phyloP scores from a whole-genome alignment of 2,113 vertebrate species.

The Pseudorhombus dupliciocellatus region DNA sequence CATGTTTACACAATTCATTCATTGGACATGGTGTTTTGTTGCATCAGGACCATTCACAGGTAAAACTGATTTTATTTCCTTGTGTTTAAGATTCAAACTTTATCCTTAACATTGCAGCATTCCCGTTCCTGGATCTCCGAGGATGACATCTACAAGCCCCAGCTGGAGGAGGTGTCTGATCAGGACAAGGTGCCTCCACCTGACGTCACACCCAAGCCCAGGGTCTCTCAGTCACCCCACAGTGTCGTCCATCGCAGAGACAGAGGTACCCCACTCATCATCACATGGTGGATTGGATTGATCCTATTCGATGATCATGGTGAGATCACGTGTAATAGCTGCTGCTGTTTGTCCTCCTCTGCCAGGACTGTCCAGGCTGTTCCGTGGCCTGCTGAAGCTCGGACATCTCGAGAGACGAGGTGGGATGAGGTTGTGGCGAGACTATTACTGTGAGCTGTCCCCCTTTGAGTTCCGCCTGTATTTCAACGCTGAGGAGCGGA shows the following conservation, averaged over 20 bases:
- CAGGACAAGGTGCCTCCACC: slow-evolving; percentile 28
- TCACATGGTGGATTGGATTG: too few relatives aligned
- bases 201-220: slow-evolving; percentile 26
- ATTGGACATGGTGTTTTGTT: too few relatives aligned
- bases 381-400: slow-evolving; percentile 92
- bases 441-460: slow-evolving; percentile 91
- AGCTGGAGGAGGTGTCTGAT: slow-evolving; percentile 32
- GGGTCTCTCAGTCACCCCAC: slow-evolving; percentile 44
- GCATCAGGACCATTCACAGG: too few relatives aligned
- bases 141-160: slow-evolving; percentile 90
- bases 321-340: too few relatives aligned
- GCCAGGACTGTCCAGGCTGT: slow-evolving; percentile 90
- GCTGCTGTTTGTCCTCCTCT: too few relatives aligned
- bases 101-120: slow-evolving; percentile 71
- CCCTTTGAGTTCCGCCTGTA: slow-evolving; percentile 91
- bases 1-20: background rate
- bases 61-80: background rate
- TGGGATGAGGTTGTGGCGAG: slow-evolving; percentile 89
- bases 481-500: slow-evolving; percentile 83
- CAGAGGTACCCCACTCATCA: slow-evolving; percentile 79
- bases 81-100: background rate
- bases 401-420: slow-evolving; percentile 89
- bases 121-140: slow-evolving; percentile 91
- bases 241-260: slow-evolving; percentile 91
- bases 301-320: too few relatives aligned